These are phyloP conservation scores for Hozukius guyotensis DNA, from an alignment of 2,797 vertebrate genomes.

Conservation along the genomic window DNA sequence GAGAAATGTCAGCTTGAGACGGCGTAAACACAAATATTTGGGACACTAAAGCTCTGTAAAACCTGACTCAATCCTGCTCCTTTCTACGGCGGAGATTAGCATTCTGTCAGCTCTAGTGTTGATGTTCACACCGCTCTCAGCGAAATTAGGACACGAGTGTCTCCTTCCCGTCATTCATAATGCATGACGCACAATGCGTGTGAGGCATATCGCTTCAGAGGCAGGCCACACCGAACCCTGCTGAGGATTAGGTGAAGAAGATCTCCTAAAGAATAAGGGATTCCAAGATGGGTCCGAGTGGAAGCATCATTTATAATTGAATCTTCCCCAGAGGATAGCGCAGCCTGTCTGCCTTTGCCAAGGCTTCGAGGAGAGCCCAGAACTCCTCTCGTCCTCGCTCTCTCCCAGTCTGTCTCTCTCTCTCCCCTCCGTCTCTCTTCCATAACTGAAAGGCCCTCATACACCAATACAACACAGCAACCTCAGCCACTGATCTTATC, in stretches of 20 bases:
- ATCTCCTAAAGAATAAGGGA: conserved; percentile 77
- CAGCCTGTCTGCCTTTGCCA: conserved; percentile 73
- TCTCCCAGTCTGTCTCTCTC: conserved; percentile 15
- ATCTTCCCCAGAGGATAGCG: conserved; percentile 74
- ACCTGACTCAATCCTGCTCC: conserved; percentile 21
- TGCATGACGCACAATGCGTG: conserved; percentile 66
- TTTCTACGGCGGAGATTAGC: conserved; percentile 42
- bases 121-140: conserved; percentile 56
- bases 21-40: conserved; percentile 11
- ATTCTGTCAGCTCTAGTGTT: conserved; percentile 55
- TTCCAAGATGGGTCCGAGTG: conserved; percentile 80
- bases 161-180: conserved; percentile 76
- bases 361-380: conserved; percentile 56
- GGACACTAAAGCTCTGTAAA: conserved; percentile 33
- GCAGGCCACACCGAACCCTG: conserved; percentile 66
- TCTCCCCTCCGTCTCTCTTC: conserved; percentile 11
- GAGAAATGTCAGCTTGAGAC: conserved; percentile 20
- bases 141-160: conserved; percentile 73
- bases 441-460: conserved; percentile 47
- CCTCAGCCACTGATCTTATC: conserved; percentile 62
- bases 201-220: conserved; percentile 64
- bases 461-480: conserved; percentile 62
- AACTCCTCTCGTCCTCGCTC: conserved; percentile 34
- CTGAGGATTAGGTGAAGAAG: conserved; percentile 78
- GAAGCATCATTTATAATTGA: conserved; percentile 86